phyloP scores from a whole-genome alignment of 2,888 invertebrate species.

The Torymus tubicola region DNA sequence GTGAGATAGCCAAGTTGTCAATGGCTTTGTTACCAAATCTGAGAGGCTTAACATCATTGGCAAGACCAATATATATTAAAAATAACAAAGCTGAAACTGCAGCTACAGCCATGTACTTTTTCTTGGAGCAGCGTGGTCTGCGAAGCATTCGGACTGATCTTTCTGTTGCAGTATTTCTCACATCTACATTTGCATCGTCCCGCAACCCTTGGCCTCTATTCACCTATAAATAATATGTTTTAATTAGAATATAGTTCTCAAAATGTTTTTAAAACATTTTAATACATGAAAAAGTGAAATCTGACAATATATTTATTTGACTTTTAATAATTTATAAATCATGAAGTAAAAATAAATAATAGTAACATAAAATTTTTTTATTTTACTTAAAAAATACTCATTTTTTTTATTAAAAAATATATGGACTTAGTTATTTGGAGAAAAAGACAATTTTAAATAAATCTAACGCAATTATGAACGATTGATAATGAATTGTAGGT shows the following conservation, averaged over 20 bases:
- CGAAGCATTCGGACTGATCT: conserved; percentile 34
- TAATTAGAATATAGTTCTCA: too few relatives aligned
- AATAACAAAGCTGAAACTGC: conserved; percentile 64
- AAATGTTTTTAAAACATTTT: too few relatives aligned
- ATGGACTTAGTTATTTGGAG: too few relatives aligned
- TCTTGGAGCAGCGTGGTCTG: conserved; percentile 40
- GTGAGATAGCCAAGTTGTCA: conserved; percentile 84
- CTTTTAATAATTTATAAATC: neutral
- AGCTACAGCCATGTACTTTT: conserved; percentile 63
- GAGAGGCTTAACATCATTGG: conserved; percentile 66
- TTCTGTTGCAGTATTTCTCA: neutral
- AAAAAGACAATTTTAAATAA: too few relatives aligned
- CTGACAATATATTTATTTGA: too few relatives aligned
- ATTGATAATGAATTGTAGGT: too few relatives aligned
- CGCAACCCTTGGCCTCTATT: conserved; percentile 18
- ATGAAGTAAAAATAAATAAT: neutral
- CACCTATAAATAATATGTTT: conserved; percentile 18
- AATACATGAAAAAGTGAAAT: too few relatives aligned
- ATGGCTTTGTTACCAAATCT: conserved; percentile 77
- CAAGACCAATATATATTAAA: conserved; percentile 70
- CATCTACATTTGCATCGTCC: conserved; percentile 1
- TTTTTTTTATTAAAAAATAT: too few relatives aligned
- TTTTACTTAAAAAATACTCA: neutral
- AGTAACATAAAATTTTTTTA: neutral
- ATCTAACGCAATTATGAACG: too few relatives aligned